Evolutionary conservation across 2,113 vertebrate species (phyloP), one percentile per base, ranked within the genome.

Genomic region (Bubo blakistoni): DNA sequence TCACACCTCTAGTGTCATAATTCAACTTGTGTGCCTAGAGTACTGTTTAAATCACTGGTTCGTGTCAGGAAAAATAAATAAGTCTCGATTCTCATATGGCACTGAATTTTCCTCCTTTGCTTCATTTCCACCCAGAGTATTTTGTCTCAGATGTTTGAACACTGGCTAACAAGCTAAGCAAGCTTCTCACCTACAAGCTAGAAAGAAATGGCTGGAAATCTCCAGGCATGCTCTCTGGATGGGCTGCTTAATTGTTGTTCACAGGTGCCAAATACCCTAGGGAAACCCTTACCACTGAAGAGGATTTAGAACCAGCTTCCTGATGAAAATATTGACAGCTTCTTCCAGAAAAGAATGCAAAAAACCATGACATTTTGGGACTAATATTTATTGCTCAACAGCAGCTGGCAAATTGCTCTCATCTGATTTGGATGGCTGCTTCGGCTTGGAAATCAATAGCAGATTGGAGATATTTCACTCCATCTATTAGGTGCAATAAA

Each of bases 331-430:
- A 91, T 78, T 76, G 69, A 65, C 81, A 88, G 24, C 71, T 92
- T 91, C 72, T 78, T 96, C 78, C 36, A 63, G 57, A 46, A 46
- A 73, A 88, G n/a, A 57, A 49, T 62, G 74, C 36, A 86, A 90
- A 94, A 83, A 83, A 92, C 89, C 81, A 81, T 88, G 81, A 82
- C 62, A 88, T 91, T 92, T 90, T 36, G 30, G 65, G 36, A 88
- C 81, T 88, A 95, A 96, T 94, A 96, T 86, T 96, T 94, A 91
- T 91, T 61, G 25, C 51, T 88, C 69, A 87, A 79, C 95, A 95
- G 38, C 91, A 95, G 76, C 81, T 96, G 94, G 69, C 58, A 95
- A 93, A 94, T 88, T 84, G 79, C 61, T 94, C 79, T 97, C 72
- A 84, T 91, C 88, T 93, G 70, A 94, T 93, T 92, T 88, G 86